Evolutionary conservation across 2,888 invertebrate genomes (phyloP).

Genomic region (Melikaiella ostensackeni): DNA sequence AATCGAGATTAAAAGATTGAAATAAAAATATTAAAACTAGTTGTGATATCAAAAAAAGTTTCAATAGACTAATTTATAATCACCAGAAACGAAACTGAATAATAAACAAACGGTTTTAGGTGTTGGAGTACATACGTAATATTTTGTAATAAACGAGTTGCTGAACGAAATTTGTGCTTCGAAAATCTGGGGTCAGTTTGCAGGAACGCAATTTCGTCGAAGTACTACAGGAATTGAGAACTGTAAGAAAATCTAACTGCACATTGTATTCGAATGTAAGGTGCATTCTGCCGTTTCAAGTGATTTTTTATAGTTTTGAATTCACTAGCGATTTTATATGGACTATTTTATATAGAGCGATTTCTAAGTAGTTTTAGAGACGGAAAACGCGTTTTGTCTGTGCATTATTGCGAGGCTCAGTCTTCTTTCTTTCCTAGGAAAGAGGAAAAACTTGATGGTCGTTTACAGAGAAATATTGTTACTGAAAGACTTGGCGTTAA

Average conservation of each 20-base stretch:
- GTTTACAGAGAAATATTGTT: conserved; percentile 33
- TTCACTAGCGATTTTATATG: conserved; percentile 37
- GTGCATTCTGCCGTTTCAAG: conserved; percentile 20
- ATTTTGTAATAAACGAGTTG: conserved; percentile 31
- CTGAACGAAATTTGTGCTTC: conserved; percentile 1
- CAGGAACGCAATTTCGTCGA: not conserved
- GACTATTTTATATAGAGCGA: conserved; percentile 37
- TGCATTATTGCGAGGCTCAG: conserved; percentile 20
- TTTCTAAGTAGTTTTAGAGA: conserved; percentile 35
- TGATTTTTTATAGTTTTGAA: conserved; percentile 37
- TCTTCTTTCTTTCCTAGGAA: conserved; percentile 7
- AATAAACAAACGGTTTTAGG: conserved; percentile 20
- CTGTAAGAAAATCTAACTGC: conserved; percentile 24
- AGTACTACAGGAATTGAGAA: conserved; percentile 28
- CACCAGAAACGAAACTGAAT: conserved; percentile 21
- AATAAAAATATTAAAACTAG: conserved; percentile 8
- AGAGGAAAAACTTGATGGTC: not conserved
- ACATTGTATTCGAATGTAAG: conserved; percentile 23
- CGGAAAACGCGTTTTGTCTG: conserved; percentile 19
- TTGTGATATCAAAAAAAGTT: conserved; percentile 23
- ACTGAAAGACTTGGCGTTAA: conserved; percentile 8
- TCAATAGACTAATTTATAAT: conserved; percentile 12
- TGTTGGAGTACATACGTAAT: conserved; percentile 15
- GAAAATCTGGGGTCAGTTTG: not conserved
- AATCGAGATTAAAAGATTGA: not conserved